These are phyloP conservation scores for Trichechus manatus DNA, from an alignment of 2,113 vertebrate species.

Conservation along the genomic window DNA sequence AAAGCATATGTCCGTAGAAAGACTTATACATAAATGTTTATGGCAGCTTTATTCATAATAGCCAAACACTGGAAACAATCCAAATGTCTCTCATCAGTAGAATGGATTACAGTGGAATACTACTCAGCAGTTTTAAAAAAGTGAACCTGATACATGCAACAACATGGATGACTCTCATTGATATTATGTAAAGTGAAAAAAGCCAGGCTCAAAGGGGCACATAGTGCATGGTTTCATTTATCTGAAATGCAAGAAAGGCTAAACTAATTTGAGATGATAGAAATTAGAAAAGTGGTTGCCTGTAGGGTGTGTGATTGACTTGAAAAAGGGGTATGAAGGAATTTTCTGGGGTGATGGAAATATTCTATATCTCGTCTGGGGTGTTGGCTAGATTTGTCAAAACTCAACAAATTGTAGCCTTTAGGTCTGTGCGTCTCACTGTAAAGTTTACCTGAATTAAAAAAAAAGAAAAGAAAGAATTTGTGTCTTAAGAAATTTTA, in stretches of 20 bases:
- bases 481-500: conserved; percentile 16
- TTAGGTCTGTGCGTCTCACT: conserved; percentile 22
- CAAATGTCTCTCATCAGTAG: conserved; percentile 22
- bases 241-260: conserved; percentile 1
- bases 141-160: background rate
- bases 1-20: conserved; percentile 47
- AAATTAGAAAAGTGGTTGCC: conserved; percentile 9
- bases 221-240: background rate
- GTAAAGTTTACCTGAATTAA: conserved; percentile 4
- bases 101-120: background rate
- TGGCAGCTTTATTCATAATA: conserved; percentile 37
- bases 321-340: too few relatives aligned
- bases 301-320: background rate
- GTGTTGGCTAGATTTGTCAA: conserved; percentile 10
- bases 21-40: conserved; percentile 32
- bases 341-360: background rate
- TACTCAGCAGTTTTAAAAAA: background rate
- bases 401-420: conserved; percentile 1
- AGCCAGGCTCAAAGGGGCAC: background rate
- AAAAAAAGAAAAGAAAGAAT: background rate
- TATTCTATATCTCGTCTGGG: background rate
- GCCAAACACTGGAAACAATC: background rate
- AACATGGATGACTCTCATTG: background rate
- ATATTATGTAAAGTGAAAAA: background rate
- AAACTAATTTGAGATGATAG: conserved; percentile 37